Evolutionary conservation across 2,888 invertebrate genomes (phyloP).

Genomic region (Ophonus ardosiacus): DNA sequence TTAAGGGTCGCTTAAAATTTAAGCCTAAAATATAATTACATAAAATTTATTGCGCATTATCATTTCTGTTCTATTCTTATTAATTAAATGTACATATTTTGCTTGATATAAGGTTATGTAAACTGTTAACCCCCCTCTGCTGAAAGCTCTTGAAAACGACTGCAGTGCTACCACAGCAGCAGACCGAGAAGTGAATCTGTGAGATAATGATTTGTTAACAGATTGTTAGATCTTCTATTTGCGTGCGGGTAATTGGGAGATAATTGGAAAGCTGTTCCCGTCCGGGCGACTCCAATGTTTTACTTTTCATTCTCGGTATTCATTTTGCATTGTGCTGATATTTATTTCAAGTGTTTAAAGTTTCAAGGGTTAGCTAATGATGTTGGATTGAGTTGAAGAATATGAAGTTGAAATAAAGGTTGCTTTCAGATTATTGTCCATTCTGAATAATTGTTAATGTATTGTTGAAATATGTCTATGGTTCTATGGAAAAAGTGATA

Average conservation of each 20-base stretch:
- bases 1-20: no score
- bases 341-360: constrained; percentile 45
- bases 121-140: not conserved
- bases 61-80: not conserved
- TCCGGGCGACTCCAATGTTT: constrained; percentile 16
- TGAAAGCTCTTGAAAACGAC: constrained; percentile 11
- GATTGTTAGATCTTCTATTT: constrained; percentile 52
- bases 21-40: no score
- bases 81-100: constrained; percentile 44
- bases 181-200: not conserved
- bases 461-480: not conserved
- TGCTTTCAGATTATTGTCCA: not conserved
- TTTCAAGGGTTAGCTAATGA: constrained; percentile 41
- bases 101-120: constrained; percentile 41
- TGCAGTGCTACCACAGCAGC: not conserved
- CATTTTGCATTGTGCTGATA: constrained; percentile 39
- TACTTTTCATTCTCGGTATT: constrained; percentile 30
- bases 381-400: constrained; percentile 8
- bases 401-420: not conserved
- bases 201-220: constrained; percentile 58
- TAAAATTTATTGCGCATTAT: not conserved
- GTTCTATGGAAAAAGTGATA: no score
- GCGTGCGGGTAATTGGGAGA: constrained; percentile 47
- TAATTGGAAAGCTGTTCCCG: constrained; percentile 49
- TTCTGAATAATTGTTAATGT: not conserved